A percentile compares a stretch with the other conserved stretches of the same genome.
Conservation (phyloP, 2,113 vertebrate genomes). For the Zapornia atra region DNA sequence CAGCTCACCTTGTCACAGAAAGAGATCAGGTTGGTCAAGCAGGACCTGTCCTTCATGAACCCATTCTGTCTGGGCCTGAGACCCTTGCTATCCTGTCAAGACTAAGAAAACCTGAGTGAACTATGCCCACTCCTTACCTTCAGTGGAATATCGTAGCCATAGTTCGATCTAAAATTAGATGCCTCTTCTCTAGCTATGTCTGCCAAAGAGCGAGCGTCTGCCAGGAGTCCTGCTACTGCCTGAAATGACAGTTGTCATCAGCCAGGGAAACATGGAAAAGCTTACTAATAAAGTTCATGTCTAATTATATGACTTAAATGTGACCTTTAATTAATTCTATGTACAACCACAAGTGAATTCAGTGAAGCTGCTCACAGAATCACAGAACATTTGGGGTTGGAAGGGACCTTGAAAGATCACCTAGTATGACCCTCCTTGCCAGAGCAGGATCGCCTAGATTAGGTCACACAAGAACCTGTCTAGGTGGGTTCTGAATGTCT, state of each 20-base stretch:
- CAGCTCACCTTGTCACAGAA: too few relatives aligned
- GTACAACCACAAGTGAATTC: neutral
- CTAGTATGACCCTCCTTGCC: too few relatives aligned
- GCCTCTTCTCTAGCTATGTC: slow-evolving; percentile 97
- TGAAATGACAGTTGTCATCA: slow-evolving; percentile 35
- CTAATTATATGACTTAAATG: neutral
- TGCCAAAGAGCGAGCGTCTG: slow-evolving; percentile 93
- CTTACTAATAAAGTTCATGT: neutral
- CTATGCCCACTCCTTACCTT: slow-evolving; percentile 77
- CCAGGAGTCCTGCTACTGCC: slow-evolving; percentile 94
- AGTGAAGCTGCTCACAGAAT: neutral
- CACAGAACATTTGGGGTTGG: too few relatives aligned
- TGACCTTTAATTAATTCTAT: neutral
- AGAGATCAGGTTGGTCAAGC: too few relatives aligned
- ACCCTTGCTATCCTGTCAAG: neutral
- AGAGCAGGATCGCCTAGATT: too few relatives aligned
- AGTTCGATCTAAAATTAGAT: slow-evolving; percentile 95
- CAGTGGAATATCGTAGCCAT: slow-evolving; percentile 94
- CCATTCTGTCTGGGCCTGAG: neutral
- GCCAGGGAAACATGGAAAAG: neutral
- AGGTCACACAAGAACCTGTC: too few relatives aligned
- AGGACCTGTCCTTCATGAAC: too few relatives aligned
- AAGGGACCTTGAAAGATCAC: too few relatives aligned
- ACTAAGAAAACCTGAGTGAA: neutral
- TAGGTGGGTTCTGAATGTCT: too few relatives aligned